Conservation (phyloP, 2,797 vertebrate species). For the Melopsittacus undulatus region DNA sequence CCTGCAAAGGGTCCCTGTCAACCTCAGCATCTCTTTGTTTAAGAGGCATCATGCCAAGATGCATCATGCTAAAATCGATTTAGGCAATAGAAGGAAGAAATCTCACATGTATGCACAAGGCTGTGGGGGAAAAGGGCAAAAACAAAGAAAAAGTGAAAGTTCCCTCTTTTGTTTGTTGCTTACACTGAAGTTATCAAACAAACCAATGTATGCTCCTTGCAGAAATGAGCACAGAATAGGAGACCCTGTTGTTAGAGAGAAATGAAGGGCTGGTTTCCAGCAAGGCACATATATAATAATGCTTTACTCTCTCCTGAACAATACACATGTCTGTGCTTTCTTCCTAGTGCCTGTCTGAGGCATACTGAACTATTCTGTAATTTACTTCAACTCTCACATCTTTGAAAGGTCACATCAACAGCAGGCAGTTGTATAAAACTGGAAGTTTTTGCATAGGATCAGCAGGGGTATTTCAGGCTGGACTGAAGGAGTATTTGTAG, state of each 20-base stretch:
- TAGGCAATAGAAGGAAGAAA: background rate
- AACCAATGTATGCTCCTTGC: background rate
- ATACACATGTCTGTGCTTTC: background rate
- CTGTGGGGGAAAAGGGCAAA: background rate
- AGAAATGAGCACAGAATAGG: background rate
- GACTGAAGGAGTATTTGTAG: background rate
- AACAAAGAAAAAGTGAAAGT: background rate
- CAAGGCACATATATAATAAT: background rate
- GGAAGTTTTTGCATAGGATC: conserved; percentile 18
- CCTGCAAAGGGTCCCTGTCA: background rate
- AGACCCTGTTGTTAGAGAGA: conserved; percentile 18
- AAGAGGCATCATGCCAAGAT: background rate
- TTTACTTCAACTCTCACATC: background rate
- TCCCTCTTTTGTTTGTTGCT: background rate
- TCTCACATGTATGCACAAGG: background rate
- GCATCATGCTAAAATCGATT: background rate
- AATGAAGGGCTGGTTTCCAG: conserved; percentile 47
- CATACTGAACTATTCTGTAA: conserved; percentile 27
- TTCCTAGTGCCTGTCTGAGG: conserved; percentile 29
- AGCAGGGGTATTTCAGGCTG: conserved; percentile 38
- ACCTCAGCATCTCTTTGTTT: background rate
- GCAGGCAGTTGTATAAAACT: conserved; percentile 36
- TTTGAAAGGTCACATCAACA: conserved; percentile 54
- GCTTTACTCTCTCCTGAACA: background rate
- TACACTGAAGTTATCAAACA: background rate